Base-by-base conservation (phyloP, 1,140 invertebrate species). In the Dendrolimus punctatus region DNA sequence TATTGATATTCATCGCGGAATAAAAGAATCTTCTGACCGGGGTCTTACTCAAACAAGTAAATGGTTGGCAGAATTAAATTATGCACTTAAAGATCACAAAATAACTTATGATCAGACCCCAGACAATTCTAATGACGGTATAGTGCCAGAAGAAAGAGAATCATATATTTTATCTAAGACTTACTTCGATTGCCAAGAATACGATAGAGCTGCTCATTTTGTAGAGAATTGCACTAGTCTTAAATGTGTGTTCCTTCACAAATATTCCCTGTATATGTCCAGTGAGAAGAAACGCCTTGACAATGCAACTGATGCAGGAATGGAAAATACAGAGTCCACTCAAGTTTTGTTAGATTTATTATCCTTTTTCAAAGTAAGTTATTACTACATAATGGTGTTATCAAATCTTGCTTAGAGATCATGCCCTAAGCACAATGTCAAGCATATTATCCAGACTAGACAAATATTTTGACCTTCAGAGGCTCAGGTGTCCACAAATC, bases 151-250 rank as follows among this genome's bases (percentile, higher is more conserved):
- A 62, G 91, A 95, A 71, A 90, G 91, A 49, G 93, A 95, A 68
- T 85, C 89, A 6, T 98, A 96, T 73, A 89, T 91, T 38, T 74
- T 98, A 53, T 94, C 95, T 0, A 97, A 96, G 81, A 93, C 92
- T 65, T 97, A 96, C 73, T 98, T 98, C 80, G 96, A 98, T 86
- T 87, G 94, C 8, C 94, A 95, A 68, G 97, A 99, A 83, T 99
- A 97, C 82, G 95, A 97, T 65, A 90, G 97, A 73, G 95, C 95
- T 57, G 94, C 96, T 0, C 93, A 93, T 88, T 96, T 96, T 69
- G 88, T 95, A 7, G 90, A 93, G 65, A 89, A 93, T 40, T 94
- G 92, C 88, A 64, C 73, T 73, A 55, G 91, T 74, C 73, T 90
- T n/a, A 91, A 94, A 82, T 85, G 81, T 68, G 66, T 84, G 2